Percentiles rank a stretch among this genome's conserved stretches.
Conservation (phyloP, 2,113 vertebrate genomes). For the chimpanzee (Pan troglodytes) region DNA sequence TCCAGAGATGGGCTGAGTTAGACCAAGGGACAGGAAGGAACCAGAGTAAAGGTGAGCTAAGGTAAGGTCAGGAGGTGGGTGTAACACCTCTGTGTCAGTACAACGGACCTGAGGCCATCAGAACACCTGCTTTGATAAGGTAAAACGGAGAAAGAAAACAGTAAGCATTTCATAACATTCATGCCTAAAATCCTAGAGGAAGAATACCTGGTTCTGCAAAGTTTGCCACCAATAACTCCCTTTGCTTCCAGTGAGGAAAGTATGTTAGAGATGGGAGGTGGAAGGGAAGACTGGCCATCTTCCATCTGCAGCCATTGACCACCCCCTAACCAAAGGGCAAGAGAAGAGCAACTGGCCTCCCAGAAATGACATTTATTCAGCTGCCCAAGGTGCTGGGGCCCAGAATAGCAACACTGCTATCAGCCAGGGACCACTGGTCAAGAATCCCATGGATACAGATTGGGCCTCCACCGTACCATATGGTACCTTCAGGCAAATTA, state of each 20-base stretch:
- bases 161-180: neutral
- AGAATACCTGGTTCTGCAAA: neutral
- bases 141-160: neutral
- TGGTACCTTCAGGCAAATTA: neutral
- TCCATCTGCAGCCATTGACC: rapidly evolving
- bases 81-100: neutral
- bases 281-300: neutral
- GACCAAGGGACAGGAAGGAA: neutral
- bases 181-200: neutral
- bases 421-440: rapidly evolving
- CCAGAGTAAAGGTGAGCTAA: neutral
- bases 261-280: neutral
- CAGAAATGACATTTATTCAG: too few species aligned
- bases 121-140: neutral
- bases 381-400: neutral
- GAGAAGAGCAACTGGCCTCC: neutral
- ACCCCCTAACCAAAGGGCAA: neutral
- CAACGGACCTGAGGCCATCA: neutral
- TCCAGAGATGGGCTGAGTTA: neutral
- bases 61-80: neutral
- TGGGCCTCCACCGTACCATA: too few species aligned
- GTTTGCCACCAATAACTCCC: neutral
- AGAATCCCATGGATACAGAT: neutral
- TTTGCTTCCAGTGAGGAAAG: neutral
- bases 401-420: neutral